phyloP scores from a whole-genome alignment of 2,797 vertebrate species.

The Danio aesculapii region DNA sequence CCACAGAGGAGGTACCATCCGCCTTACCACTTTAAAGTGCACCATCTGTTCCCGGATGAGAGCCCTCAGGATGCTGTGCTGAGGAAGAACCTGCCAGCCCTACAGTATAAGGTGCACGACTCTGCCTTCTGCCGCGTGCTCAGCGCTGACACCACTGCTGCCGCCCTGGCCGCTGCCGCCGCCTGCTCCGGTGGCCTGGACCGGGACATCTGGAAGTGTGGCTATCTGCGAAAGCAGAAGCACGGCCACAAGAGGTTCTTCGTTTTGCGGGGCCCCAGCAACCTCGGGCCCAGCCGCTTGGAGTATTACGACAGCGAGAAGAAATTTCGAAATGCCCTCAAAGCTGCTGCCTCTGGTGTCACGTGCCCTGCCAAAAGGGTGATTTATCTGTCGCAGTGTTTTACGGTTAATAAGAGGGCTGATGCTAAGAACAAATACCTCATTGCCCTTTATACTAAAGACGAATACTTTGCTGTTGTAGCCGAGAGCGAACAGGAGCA shows the following conservation, averaged over 20 bases:
- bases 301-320: constrained; percentile 91
- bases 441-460: constrained; percentile 87
- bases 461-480: constrained; percentile 87
- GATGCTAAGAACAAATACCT: constrained; percentile 90
- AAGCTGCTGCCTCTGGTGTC: constrained; percentile 73
- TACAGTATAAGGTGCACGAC: constrained; percentile 65
- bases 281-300: constrained; percentile 79
- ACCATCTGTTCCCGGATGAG: constrained; percentile 61
- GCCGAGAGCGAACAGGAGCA: constrained; percentile 87
- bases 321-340: constrained; percentile 82
- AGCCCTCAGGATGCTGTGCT: constrained; percentile 58
- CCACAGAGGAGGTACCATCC: constrained; percentile 63
- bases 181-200: constrained; percentile 58
- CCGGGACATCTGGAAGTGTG: constrained; percentile 83
- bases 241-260: constrained; percentile 88
- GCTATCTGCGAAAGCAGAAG: constrained; percentile 86
- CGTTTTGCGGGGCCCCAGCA: constrained; percentile 79
- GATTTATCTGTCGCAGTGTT: constrained; percentile 83
- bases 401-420: constrained; percentile 86
- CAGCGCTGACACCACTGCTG: constrained; percentile 61
- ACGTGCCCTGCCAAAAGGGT: constrained; percentile 74
- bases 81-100: constrained; percentile 61
- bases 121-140: constrained; percentile 65
- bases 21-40: constrained; percentile 62
- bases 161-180: constrained; percentile 56